phyloP scores from a whole-genome alignment of 2,797 vertebrate genomes.

The Tangara arthus region DNA sequence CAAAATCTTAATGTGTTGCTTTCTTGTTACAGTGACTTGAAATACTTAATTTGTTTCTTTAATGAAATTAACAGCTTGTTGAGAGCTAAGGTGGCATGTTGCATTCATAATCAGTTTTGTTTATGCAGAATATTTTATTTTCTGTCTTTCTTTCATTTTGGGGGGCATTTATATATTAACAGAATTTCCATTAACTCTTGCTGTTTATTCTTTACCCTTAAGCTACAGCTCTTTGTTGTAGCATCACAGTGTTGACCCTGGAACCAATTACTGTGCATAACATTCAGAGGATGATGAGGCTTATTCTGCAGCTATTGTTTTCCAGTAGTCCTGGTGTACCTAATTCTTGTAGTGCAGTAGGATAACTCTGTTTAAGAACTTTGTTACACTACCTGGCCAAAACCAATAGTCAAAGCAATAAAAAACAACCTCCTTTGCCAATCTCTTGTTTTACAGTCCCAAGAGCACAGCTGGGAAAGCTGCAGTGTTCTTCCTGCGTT shows the following conservation, averaged over 20 bases:
- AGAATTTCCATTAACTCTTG: slow-evolving; percentile 33
- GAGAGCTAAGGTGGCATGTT: not conserved
- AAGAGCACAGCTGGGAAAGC: not conserved
- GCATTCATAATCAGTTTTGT: not conserved
- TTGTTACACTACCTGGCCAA: not conserved
- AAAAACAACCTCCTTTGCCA: not conserved
- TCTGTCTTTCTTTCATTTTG: not conserved
- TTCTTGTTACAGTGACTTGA: not conserved
- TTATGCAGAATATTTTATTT: not conserved
- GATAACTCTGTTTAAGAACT: not conserved
- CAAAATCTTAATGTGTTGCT: not conserved
- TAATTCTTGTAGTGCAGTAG: not conserved
- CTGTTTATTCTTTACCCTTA: slow-evolving; percentile 49
- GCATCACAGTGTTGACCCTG: slow-evolving; percentile 49
- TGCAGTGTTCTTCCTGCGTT: slow-evolving; percentile 1
- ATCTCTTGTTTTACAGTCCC: not conserved
- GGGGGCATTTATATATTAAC: not conserved
- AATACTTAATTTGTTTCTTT: not conserved
- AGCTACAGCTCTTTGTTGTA: slow-evolving; percentile 48
- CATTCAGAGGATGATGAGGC: not conserved
- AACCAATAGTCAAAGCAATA: not conserved
- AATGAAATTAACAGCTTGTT: slow-evolving; percentile 17
- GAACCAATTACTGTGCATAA: slow-evolving; percentile 48
- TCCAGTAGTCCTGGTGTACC: not conserved
- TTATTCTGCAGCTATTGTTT: slow-evolving; percentile 27